A percentile compares a stretch with the other conserved stretches of the same genome.
Evolutionary conservation across 1,140 invertebrate species (phyloP).

Genomic region (Hesperophylax magnus): DNA sequence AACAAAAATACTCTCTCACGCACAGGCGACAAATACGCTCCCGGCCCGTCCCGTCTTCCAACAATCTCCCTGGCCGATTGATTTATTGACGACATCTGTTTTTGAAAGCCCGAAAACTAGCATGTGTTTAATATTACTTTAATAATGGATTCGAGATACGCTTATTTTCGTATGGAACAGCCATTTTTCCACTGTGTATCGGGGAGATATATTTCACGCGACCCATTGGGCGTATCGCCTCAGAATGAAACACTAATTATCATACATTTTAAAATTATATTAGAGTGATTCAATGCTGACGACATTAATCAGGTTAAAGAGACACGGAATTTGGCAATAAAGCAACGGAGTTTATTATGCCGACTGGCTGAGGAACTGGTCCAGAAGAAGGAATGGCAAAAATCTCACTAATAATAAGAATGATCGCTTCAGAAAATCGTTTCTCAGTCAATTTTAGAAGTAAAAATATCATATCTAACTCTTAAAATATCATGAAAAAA

Average conservation of each 20-base stretch:
- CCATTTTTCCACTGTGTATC: constrained; percentile 45
- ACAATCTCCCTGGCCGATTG: constrained; percentile 57
- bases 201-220: constrained; percentile 44
- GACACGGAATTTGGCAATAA: neutral
- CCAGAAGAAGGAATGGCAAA: no score
- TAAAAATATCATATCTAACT: no score
- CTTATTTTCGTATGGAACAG: constrained; percentile 40
- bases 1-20: constrained; percentile 44
- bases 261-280: neutral
- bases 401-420: no score
- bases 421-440: no score
- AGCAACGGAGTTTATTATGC: neutral
- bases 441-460: no score
- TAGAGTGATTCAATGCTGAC: neutral
- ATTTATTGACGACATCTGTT: constrained; percentile 59
- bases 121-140: constrained; percentile 60
- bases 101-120: constrained; percentile 58
- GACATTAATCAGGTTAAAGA: neutral
- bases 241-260: constrained; percentile 20
- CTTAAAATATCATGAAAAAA: no score
- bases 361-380: no score
- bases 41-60: constrained; percentile 43
- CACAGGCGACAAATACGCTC: constrained; percentile 44
- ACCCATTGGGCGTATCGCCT: constrained; percentile 13
- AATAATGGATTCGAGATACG: constrained; percentile 56